Base-by-base conservation (phyloP, 2,113 vertebrate species). In the Hystrix cristata region DNA sequence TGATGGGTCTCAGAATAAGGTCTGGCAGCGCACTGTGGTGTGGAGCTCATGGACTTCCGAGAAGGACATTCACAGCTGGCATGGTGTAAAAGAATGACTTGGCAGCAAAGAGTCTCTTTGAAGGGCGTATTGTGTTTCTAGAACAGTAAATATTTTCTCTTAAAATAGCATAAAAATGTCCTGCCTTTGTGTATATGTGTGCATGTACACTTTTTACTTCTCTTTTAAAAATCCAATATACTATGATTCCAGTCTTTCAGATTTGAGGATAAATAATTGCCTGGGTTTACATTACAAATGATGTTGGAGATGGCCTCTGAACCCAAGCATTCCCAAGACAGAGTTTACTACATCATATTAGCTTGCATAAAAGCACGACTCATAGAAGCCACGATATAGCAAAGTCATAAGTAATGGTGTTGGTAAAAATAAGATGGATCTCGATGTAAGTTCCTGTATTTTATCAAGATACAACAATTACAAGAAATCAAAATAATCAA, bases 21-120 rank as follows among this genome's bases (percentile, higher is more conserved):
- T 10, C 90, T 87, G 19, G 27, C 1, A 25, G 57, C 23, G 14
- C 69, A 53, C 2, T 19, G 0, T 7, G 25, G 5, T 0, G 0
- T 14, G 18, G 1, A 55, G 4, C 15, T 57, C 14, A 5, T 12
- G 1, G 0, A 6, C 2, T 16, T 2, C 18, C n/a, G 64, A 46
- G 21, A 46, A 78, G 21, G 51, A 7, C 43, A 43, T 5, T 27
- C 76, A 59, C 27, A 10, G 57, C 31, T 43, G 16, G 7, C 5
- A 38, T 60, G 7, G 46, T 29, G 13, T 72, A 29, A 19, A 79
- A 55, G 16, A 3, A 67, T 23, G 38, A 51, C 72, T 16, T 87
- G 48, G 1, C 11, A 67, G 19, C 48, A 74, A 88, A 87, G 25
- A 46, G n/a, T 18, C 1, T 15, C 48, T 79, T 79, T 4, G 7